phyloP scores from a whole-genome alignment of 2,113 vertebrate species.

The Dissostichus mawsoni region DNA sequence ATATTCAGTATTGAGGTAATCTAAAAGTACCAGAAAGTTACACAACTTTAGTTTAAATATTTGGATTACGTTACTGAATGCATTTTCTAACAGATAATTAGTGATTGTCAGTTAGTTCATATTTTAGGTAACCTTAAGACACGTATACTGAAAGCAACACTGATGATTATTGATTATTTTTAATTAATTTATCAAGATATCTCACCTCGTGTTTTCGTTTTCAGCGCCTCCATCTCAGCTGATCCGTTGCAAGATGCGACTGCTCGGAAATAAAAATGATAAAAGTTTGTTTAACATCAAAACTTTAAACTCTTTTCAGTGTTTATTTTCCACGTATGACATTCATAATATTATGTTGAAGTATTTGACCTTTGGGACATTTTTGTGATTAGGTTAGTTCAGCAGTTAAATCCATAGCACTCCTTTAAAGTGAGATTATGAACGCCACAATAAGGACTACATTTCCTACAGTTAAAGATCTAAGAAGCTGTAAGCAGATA shows the following conservation, averaged over 20 bases:
- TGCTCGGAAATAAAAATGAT: slow-evolving; percentile 17
- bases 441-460: not conserved
- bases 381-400: not conserved
- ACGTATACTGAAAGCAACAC: not conserved
- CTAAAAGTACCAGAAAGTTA: too few species aligned
- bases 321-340: too few species aligned
- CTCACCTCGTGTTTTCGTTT: slow-evolving; percentile 36
- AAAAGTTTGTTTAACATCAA: not conserved
- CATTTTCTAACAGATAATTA: too few species aligned
- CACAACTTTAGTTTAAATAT: too few species aligned
- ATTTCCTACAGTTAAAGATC: not conserved
- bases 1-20: too few species aligned
- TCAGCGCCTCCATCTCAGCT: slow-evolving; percentile 10
- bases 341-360: not conserved
- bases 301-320: not conserved
- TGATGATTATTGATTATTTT: not conserved
- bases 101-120: too few species aligned
- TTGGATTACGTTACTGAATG: too few species aligned
- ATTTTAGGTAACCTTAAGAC: too few species aligned
- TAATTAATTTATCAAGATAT: not conserved
- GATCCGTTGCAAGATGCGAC: slow-evolving; percentile 29
- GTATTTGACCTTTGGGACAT: not conserved
- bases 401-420: not conserved
- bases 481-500: too few species aligned
- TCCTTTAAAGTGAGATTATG: not conserved